A percentile compares a stretch with the other conserved stretches of the same genome.
Conservation (phyloP, 1,140 invertebrate species). For the Cepaea nemoralis region DNA sequence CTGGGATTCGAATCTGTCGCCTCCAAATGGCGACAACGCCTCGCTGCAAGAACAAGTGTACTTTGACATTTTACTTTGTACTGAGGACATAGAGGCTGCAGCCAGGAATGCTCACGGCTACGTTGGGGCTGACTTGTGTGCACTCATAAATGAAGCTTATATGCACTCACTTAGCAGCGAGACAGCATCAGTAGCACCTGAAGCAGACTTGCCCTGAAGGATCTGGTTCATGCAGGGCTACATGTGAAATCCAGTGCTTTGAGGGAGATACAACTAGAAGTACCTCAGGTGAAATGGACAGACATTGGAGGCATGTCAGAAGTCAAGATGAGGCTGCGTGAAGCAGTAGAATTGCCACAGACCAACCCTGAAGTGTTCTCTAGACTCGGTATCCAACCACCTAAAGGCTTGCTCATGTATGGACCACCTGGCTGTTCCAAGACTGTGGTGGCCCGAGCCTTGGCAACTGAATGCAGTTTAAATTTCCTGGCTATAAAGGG, state of each 20-base stretch:
- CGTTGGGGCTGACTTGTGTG: slow-evolving; percentile 87
- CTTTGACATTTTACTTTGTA: too few species aligned
- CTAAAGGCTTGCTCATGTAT: slow-evolving; percentile 79
- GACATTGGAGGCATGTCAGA: slow-evolving; percentile 93
- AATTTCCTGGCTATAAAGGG: slow-evolving; percentile 75
- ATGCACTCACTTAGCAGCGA: slow-evolving; percentile 73
- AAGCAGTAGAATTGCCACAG: slow-evolving; percentile 93
- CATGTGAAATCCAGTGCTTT: slow-evolving; percentile 88
- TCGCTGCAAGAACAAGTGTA: too few species aligned
- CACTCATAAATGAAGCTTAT: slow-evolving; percentile 78
- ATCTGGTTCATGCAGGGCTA: slow-evolving; percentile 77
- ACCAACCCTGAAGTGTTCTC: slow-evolving; percentile 79
- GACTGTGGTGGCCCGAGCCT: slow-evolving; percentile 79
- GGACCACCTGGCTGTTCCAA: slow-evolving; percentile 85
- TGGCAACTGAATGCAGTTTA: slow-evolving; percentile 76
- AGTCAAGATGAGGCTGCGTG: slow-evolving; percentile 87
- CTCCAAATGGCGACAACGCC: too few species aligned
- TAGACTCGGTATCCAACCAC: slow-evolving; percentile 76
- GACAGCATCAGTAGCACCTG: slow-evolving; percentile 45
- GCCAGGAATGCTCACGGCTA: slow-evolving; percentile 85
- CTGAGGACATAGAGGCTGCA: slow-evolving; percentile 77
- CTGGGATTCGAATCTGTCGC: too few species aligned
- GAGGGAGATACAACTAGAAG: slow-evolving; percentile 87
- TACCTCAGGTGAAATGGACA: slow-evolving; percentile 79
- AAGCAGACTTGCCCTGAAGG: slow-evolving; percentile 54